phyloP scores from a whole-genome alignment of 2,888 invertebrate species.

The Julus scandinavius region DNA sequence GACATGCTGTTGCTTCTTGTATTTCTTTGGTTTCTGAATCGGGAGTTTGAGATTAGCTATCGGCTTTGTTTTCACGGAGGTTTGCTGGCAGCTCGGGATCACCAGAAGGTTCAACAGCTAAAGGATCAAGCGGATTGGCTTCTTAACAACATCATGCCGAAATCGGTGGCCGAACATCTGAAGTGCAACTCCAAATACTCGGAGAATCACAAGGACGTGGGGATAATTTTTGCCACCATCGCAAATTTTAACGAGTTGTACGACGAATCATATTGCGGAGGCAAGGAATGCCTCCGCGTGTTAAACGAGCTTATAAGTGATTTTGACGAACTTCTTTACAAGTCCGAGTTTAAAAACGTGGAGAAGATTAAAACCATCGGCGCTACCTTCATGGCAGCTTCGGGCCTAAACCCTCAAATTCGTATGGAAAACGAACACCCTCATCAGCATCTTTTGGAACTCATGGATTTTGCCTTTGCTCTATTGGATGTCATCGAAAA shows the following conservation, averaged over 20 bases:
- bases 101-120: conserved; percentile 87
- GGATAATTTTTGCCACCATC: conserved; percentile 95
- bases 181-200: conserved; percentile 92
- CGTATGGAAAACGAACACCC: conserved; percentile 73
- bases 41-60: conserved; percentile 95
- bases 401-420: conserved; percentile 86
- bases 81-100: conserved; percentile 88
- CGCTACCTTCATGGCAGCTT: conserved; percentile 97
- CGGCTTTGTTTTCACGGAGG: conserved; percentile 93
- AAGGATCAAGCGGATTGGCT: conserved; percentile 97
- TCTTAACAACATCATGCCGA: conserved; percentile 95
- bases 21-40: conserved; percentile 91
- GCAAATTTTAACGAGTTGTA: conserved; percentile 98
- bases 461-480: conserved; percentile 93
- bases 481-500: conserved; percentile 88
- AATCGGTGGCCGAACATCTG: conserved; percentile 91
- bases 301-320: conserved; percentile 96
- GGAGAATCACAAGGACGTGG: conserved; percentile 91
- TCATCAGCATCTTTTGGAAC: conserved; percentile 82
- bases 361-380: conserved; percentile 99
- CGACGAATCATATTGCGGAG: conserved; percentile 94
- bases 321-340: conserved; percentile 90
- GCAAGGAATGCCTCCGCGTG: conserved; percentile 92
- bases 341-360: conserved; percentile 83
- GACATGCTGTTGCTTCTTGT: conserved; percentile 84